These are phyloP conservation scores for Ashinkailepas kermadecensis DNA, from an alignment of 2,888 invertebrate species.

Conservation along the genomic window DNA sequence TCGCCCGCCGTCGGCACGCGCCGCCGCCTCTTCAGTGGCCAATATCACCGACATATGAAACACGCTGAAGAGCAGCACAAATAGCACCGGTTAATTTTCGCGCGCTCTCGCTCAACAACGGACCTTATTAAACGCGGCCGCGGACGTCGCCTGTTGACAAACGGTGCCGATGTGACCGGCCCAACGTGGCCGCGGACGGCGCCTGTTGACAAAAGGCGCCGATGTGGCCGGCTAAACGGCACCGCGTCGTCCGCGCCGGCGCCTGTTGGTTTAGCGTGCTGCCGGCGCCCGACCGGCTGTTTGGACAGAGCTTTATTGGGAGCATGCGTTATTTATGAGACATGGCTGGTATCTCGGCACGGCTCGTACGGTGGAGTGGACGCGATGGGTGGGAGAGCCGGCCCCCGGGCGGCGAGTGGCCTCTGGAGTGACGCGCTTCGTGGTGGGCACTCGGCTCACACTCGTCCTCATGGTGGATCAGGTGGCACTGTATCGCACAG, in stretches of 20 bases:
- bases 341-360: background rate
- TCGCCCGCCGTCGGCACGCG: background rate
- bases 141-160: background rate
- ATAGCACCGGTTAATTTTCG: conserved; percentile 9
- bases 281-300: background rate
- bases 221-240: background rate
- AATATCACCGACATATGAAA: conserved; percentile 20
- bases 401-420: too few relatives aligned
- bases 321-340: conserved; percentile 19
- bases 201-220: conserved; percentile 4
- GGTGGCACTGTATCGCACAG: too few relatives aligned
- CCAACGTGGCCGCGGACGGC: background rate
- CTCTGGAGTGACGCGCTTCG: too few relatives aligned
- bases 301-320: conserved; percentile 15
- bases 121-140: background rate
- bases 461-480: too few relatives aligned
- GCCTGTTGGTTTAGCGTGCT: background rate
- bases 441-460: too few relatives aligned
- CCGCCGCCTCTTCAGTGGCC: background rate
- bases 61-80: conserved; percentile 16
- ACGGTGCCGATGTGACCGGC: background rate
- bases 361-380: too few relatives aligned
- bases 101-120: conserved; percentile 4
- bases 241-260: background rate
- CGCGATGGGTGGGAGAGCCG: too few relatives aligned